Conservation (phyloP, 2,888 invertebrate genomes). For the Plusia festucae region DNA sequence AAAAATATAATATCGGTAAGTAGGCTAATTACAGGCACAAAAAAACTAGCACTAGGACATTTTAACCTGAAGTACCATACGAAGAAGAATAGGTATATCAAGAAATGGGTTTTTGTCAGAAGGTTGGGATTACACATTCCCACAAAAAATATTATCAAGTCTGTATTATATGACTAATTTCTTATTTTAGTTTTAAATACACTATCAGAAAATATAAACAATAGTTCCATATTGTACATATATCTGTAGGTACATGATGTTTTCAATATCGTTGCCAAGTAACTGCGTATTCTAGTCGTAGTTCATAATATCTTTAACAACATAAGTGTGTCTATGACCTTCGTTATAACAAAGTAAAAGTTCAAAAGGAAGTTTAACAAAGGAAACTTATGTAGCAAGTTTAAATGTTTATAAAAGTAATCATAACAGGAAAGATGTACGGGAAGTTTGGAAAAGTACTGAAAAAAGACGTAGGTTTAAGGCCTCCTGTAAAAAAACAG, state of each 20-base stretch:
- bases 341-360: not conserved
- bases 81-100: too few relatives aligned
- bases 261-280: constrained; percentile 2
- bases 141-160: too few relatives aligned
- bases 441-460: not conserved
- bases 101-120: too few relatives aligned
- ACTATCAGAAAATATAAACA: too few relatives aligned
- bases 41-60: too few relatives aligned
- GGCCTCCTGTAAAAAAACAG: not conserved
- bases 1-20: too few relatives aligned
- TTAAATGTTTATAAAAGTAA: constrained; percentile 2
- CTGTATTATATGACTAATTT: too few relatives aligned
- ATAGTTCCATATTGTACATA: too few relatives aligned
- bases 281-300: not conserved
- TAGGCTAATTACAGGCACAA: too few relatives aligned
- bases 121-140: too few relatives aligned
- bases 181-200: too few relatives aligned
- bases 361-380: not conserved
- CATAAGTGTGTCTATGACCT: not conserved
- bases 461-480: not conserved
- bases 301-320: constrained; percentile 3
- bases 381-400: not conserved
- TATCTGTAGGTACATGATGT: not conserved
- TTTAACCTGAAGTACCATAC: too few relatives aligned
- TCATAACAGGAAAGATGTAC: not conserved